Evolutionary conservation across 2,797 vertebrate species (phyloP).

Genomic region (Leptodactylus fallax): DNA sequence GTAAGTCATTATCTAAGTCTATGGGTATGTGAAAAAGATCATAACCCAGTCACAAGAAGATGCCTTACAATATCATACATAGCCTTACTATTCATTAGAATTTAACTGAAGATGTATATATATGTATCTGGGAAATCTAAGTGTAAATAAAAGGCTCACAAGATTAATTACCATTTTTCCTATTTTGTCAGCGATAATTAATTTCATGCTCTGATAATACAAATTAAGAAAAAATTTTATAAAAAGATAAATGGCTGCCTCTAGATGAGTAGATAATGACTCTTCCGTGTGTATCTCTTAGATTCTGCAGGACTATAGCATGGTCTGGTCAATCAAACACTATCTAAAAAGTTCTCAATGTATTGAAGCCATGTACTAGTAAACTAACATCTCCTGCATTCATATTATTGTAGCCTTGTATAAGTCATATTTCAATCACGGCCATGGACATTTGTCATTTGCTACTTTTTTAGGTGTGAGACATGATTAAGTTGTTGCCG

Average conservation of each 20-base stretch:
- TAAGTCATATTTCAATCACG: conserved; percentile 74
- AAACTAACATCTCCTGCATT: not conserved
- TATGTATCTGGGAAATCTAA: conserved; percentile 13
- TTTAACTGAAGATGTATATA: not conserved
- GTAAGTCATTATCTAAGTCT: conserved; percentile 32
- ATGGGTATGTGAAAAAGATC: conserved; percentile 27
- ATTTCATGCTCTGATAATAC: conserved; percentile 58
- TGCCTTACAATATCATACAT: not conserved
- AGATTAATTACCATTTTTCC: conserved; percentile 51
- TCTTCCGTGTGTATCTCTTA: not conserved
- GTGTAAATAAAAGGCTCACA: conserved; percentile 26
- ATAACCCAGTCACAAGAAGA: conserved; percentile 3
- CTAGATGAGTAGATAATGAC: conserved; percentile 2
- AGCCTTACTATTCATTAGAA: not conserved
- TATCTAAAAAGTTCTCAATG: not conserved
- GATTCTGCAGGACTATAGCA: not conserved
- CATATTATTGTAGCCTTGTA: conserved; percentile 44
- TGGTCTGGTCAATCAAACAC: not conserved
- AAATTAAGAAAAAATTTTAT: not conserved
- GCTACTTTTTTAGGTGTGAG: conserved; percentile 74
- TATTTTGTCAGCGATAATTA: conserved; percentile 46
- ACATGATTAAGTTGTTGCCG: conserved; percentile 83
- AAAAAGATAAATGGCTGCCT: conserved; percentile 26
- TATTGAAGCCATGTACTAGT: not conserved
- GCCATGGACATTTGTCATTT: conserved; percentile 77